Base-by-base conservation (phyloP, 2,888 invertebrate genomes). In the Stenotaenia linearis region DNA sequence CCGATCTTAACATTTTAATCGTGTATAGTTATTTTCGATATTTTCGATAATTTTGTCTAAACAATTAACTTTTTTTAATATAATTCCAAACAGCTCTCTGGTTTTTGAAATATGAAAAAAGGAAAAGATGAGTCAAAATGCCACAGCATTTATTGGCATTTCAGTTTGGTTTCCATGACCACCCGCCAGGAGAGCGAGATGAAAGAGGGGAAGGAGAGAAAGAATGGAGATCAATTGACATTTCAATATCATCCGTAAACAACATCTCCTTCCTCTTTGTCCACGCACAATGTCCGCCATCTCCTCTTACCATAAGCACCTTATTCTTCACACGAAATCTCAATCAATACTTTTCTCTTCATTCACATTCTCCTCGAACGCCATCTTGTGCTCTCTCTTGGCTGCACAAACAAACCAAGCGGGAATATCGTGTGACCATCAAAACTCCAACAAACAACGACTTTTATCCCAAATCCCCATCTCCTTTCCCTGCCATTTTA, bases 341-440 rank as follows among this genome's bases (percentile, higher is more conserved):
- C 56, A 56, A 56, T 56, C 56, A 56, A 56, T 56, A 56, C 56
- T 56, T 56, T 21, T 18, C 56, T 56, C 56, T 56, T 56, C 56
- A 56, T 56, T 56, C 56, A 56, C 56, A 56, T 56, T 56, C 56
- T 23, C 56, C 56, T 56, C 56, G 21, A 21, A 23, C 56, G 56
- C 56, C 56, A 56, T 56, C 56, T 56, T 56, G 56, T 56, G 56
- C 56, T 56, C 56, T 23, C 56, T 23, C 56, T 56, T 10, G 21
- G 56, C 40, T 56, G 23, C 56, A 56, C 56, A 56, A 56, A 56
- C 56, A 56, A 56, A 56, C 56, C 56, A 23, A 56, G 56, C 56
- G 56, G 56, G 56, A 56, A 56, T 56, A 56, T 56, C 56, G 56
- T 56, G 56, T 56, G 56, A 56, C 56, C 56, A 56, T 56, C 56